Base-by-base conservation (phyloP, 2,113 vertebrate species). In the Archilochus colubris region DNA sequence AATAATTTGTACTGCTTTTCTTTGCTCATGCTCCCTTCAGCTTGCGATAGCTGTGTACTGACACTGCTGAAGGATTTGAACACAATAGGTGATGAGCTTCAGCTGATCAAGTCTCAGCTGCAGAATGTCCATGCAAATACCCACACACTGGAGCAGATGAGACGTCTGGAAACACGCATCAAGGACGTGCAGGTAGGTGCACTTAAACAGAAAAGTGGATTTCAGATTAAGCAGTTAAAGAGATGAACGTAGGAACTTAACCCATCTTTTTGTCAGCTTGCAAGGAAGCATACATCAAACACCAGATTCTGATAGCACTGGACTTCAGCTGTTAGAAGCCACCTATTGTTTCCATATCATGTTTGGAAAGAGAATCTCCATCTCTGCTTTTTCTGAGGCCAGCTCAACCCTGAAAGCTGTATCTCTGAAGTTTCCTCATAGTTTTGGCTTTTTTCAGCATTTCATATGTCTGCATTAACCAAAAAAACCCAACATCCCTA, bases 31-130 rank as follows among this genome's bases (percentile, higher is more conserved):
- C 55, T 95, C 82, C 33, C 93, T 97, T 30, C 97, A 99, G 99
- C 98, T 46, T 99, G 99, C 3, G 98, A 98, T 78, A 99, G 97
- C 92, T 99, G 99, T 88, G 98, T 98, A n/a, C 97, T 98, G 91
- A 99, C 98, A 1, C 97, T 99, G 62, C 95, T 99, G 36, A 85
- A 96, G 0, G 99, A 99, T 86, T 75, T 99, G 97, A 98, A 98
- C 90, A 96, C 96, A 75, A 97, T 98, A 93, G 95, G 97, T 6
- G 93, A 98, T 0, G 98, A 99, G 53, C 96, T 99, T 87, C 97
- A 28, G 54, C 96, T 96, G 31, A 97, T 99, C 91, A 99, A 99
- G 96, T 91, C 96, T 74, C 97, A 97, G 89, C 90, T 99, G 63
- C 98, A 99, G 58, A 98, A 96, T 1, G 91, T 98, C 68, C 97